Base-by-base conservation (phyloP, 1,140 invertebrate genomes). In the Heliconius melpomene region DNA sequence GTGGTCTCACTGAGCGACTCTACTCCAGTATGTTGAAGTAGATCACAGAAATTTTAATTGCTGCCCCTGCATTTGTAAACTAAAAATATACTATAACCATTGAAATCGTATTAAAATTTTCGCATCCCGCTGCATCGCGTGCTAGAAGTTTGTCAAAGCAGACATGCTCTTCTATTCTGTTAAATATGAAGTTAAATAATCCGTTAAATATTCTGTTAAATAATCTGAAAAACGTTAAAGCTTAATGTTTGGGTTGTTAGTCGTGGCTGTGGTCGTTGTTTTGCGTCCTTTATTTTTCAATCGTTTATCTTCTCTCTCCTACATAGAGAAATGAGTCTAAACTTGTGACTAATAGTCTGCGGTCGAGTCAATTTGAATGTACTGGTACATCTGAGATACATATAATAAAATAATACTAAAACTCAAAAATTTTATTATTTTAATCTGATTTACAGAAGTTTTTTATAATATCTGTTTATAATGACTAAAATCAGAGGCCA, bases 21-120 rank as follows among this genome's bases (percentile, higher is more conserved):
- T 91, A 90, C 85, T 91, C 91, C 90, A 90, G 87, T 84, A 84
- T 83, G 83, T 85, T 90, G 82, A 90, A 90, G 89, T 89, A 86
- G 85, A 89, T 86, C 85, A 87, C 85, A 82, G 84, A 86, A 85
- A 84, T 89, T 90, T 89, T 91, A 92, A 92, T 92, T 90, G 86
- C 87, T 75, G 81, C 84, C 78, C 77, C 75, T 36, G 29, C 76
- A 77, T 79, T 66, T 66, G 13, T 66, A 54, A 38, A 79, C 74
- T 74, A 79, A 70, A 77, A 52, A 76, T 66, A 66, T 66, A n/a
- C n/a, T n/a, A 76, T 74, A 50, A 73, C 66, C 75, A 50, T 29
- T 74, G 57, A 54, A 77, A 40, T 16, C 46, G 38, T 50, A 77
- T 18, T 77, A n/a, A 80, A 73, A 46, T 54, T 29, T 23, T 9